A percentile compares a stretch with the other conserved stretches of the same genome.
Conservation (phyloP, 2,113 vertebrate species). For the Gila orcuttii region DNA sequence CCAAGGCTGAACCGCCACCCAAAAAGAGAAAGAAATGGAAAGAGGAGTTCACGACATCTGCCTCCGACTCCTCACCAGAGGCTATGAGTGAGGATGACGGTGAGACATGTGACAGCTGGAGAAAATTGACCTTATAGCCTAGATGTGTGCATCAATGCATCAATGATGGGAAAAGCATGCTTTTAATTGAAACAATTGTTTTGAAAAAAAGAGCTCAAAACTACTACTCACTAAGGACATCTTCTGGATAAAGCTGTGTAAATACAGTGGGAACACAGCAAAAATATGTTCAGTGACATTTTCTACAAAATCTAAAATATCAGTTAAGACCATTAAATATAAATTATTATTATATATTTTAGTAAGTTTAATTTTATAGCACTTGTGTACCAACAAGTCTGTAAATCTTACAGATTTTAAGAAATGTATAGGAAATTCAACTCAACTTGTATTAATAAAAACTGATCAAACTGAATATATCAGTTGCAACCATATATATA, state of each 20-base stretch:
- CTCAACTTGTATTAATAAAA: background rate
- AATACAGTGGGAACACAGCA: background rate
- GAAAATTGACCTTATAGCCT: background rate
- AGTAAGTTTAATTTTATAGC: background rate
- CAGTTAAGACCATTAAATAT: background rate
- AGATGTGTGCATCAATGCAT: background rate
- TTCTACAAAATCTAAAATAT: background rate
- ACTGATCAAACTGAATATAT: background rate
- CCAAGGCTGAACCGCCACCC: constrained; percentile 92
- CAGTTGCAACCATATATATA: too few relatives aligned
- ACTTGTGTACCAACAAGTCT: background rate
- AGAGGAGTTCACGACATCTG: constrained; percentile 86
- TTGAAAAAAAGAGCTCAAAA: background rate
- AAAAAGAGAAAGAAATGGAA: constrained; percentile 99
- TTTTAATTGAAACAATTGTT: background rate
- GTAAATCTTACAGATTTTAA: background rate
- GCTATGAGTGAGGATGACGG: constrained; percentile 85
- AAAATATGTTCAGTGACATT: background rate
- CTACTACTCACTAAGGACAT: too few relatives aligned
- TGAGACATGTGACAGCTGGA: constrained; percentile 59
- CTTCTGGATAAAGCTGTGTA: background rate
- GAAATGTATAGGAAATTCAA: background rate
- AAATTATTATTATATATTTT: background rate
- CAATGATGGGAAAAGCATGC: background rate
- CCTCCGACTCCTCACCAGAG: constrained; percentile 87